Base-by-base conservation (phyloP, 2,113 vertebrate genomes). In the Notothenia coriiceps region DNA sequence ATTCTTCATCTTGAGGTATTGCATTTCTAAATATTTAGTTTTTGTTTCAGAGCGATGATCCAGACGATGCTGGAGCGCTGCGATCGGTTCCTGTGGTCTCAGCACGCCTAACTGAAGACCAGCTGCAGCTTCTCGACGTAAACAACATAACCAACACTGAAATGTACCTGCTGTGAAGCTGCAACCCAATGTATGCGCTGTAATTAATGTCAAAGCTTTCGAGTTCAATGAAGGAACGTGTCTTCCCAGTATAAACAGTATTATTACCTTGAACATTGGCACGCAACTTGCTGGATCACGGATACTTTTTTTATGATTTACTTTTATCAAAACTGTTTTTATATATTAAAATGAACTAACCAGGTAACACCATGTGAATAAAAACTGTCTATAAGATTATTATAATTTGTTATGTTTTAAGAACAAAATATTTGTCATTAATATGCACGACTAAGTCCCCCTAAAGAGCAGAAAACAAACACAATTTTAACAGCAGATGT, bases 51-150 rank as follows among this genome's bases (percentile, higher is more conserved):
- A 93, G 97, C 97, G 0, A 94, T 98, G 88, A 96, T 99, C 89
- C 98, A 98, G 93, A 96, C 95, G 74, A 98, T 99, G 98, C 86
- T 99, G 65, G 98, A 99, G 91, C 97, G 96, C 62, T 99, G 98
- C 70, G 98, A 99, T 84, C 95, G 97, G 9, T 99, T 98, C 90
- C 94, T 99, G 52, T 99, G 98, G 98, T 99, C 98, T 87, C 98
- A 99, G 85, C 98, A 99, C 62, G 96, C 96, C 25, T 99, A 92
- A 91, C 44, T n/a, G 6, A 64, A 75, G 15, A 61, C 40, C 40
- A 22, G 7, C 66, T 49, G 17, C 47, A 66, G 54, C 51, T 10
- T 13, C 52, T 78, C 33, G 22, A 18, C 72, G 12, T 40, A 67
- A 71, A 69, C 43, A 46, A 33, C 2, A 40, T 18, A 29, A 54